These are phyloP conservation scores for Coregonus ussuriensis DNA, from an alignment of 2,797 vertebrate genomes.

Conservation along the genomic window DNA sequence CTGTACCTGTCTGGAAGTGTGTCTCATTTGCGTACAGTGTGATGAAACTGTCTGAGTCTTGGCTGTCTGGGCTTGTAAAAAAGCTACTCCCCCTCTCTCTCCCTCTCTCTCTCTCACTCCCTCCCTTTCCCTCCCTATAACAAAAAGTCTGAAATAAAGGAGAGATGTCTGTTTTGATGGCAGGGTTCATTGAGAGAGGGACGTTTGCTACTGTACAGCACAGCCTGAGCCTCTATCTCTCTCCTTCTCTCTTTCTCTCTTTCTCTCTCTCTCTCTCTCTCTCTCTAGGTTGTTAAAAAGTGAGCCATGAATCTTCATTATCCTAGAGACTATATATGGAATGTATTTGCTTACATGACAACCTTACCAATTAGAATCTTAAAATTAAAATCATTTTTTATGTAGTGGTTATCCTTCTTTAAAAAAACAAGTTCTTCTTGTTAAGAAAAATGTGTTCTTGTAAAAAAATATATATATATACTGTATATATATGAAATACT, in stretches of 20 bases:
- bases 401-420: neutral
- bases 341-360: too few species aligned
- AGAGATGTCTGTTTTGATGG: neutral
- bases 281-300: neutral
- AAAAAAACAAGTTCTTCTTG: neutral
- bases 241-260: neutral
- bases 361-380: too few species aligned
- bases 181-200: too few species aligned
- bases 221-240: neutral
- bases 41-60: neutral
- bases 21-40: neutral
- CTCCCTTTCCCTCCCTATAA: neutral
- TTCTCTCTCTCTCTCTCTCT: slow-evolving; percentile 12
- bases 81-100: slow-evolving; percentile 4
- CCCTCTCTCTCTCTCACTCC: slow-evolving; percentile 4
- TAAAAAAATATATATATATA: too few species aligned
- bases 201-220: neutral
- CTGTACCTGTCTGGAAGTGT: slow-evolving; percentile 44
- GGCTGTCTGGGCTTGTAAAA: slow-evolving; percentile 25
- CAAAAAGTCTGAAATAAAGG: neutral
- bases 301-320: neutral
- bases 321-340: too few species aligned
- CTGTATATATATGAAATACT: neutral
- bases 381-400: too few species aligned
- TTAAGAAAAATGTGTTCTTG: neutral